Conservation (phyloP, 2,888 invertebrate genomes). For the Hoplodrina blanda region DNA sequence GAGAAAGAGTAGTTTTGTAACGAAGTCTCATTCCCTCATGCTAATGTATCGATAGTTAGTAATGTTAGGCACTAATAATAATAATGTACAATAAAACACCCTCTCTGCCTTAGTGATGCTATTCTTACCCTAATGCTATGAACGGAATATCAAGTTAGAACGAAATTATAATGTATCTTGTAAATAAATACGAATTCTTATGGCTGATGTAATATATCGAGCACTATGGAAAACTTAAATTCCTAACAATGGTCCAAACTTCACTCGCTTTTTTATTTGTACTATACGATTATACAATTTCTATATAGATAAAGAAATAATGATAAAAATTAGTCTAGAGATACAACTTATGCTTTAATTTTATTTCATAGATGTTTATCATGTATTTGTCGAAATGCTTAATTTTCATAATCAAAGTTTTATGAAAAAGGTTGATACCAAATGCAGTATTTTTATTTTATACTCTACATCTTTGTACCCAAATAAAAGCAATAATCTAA, state of each 20-base stretch:
- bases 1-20: conserved; percentile 67
- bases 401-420: conserved; percentile 89
- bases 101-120: conserved; percentile 90
- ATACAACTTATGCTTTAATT: conserved; percentile 88
- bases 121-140: conserved; percentile 86
- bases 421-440: conserved; percentile 89
- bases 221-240: conserved; percentile 89
- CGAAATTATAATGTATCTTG: conserved; percentile 83
- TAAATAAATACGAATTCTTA: conserved; percentile 88
- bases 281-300: conserved; percentile 89
- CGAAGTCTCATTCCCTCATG: conserved; percentile 69
- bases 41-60: conserved; percentile 76
- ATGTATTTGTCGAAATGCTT: conserved; percentile 89
- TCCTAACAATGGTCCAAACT: conserved; percentile 91
- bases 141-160: conserved; percentile 83
- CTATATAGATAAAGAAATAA: conserved; percentile 87
- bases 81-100: conserved; percentile 89
- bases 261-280: conserved; percentile 90
- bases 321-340: conserved; percentile 81
- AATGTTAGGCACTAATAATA: conserved; percentile 82
- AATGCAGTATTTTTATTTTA: conserved; percentile 91
- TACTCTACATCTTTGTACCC: conserved; percentile 90
- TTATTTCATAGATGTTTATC: conserved; percentile 87
- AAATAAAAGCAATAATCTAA: conserved; percentile 88
- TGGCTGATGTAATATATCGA: conserved; percentile 85